Percentiles rank a stretch among this genome's conserved stretches.
phyloP scores from a whole-genome alignment of 1,140 invertebrate genomes.

The Neodiprion fabricii region DNA sequence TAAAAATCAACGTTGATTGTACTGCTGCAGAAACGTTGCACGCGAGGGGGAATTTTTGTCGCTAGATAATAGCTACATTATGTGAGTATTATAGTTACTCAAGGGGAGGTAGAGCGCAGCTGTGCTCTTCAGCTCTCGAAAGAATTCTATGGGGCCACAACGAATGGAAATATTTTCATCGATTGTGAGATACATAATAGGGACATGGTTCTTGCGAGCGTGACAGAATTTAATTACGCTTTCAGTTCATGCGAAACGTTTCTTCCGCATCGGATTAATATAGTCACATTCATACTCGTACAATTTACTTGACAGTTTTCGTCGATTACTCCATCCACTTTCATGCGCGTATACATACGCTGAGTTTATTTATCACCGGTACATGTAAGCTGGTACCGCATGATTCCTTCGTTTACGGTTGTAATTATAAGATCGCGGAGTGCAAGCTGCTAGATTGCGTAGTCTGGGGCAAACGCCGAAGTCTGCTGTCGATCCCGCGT shows the following conservation, averaged over 20 bases:
- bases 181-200: neutral
- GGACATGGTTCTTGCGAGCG: neutral
- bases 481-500: neutral
- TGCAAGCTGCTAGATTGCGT: neutral
- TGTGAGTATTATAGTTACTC: too few species aligned
- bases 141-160: neutral
- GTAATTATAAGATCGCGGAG: neutral
- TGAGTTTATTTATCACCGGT: neutral
- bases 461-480: neutral
- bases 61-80: too few species aligned
- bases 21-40: too few species aligned
- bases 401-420: neutral
- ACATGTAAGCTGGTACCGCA: neutral
- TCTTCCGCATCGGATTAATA: neutral
- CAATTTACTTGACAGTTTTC: neutral
- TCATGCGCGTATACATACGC: too few species aligned
- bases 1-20: too few species aligned
- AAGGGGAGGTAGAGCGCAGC: too few species aligned
- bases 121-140: neutral
- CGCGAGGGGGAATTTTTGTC: too few species aligned
- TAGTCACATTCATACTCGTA: neutral
- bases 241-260: neutral
- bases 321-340: neutral
- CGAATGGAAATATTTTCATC: constrained; percentile 2
- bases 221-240: neutral